Base-by-base conservation (phyloP, 2,888 invertebrate species). In the Lysandra bellargus region DNA sequence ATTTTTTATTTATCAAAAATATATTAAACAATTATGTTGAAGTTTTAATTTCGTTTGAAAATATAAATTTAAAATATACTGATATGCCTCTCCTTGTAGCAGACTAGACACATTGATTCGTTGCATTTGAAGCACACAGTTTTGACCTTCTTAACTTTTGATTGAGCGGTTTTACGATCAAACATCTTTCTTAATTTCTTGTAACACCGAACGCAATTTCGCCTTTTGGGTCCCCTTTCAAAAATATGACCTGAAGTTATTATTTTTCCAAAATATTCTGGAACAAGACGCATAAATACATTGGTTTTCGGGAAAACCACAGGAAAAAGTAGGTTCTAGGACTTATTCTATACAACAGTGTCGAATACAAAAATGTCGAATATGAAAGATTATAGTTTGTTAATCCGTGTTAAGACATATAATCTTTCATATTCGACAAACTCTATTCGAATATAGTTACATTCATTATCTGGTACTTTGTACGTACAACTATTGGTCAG, bases 301-400 rank as follows among this genome's bases (percentile, higher is more conserved):
- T 33, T 17, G 61, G 33, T 5, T 69, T 69, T 78, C n/a, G 2
- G 0, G 86, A 37, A 12, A 49, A 49, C 4, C 2, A 30, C n/a
- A 23, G 4, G 9, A n/a, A 23, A 49, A 12, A 12, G 12, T 30
- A 9, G 0, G 6, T 23, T 61, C 61, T 23, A 61, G 61, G 0
- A 23, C 23, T 23, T 23, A 23, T 23, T 23, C 23, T 23, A 23
- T 23, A 23, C 23, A 23, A 23, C 23, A 23, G 23, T 23, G 23
- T 23, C 23, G 23, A 23, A 23, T 23, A 23, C 23, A 23, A 23
- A 23, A 23, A 23, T 23, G 23, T 23, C 23, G 23, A 23, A 23
- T 23, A 23, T 23, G 23, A 23, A 23, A 0, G 23, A 23, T 23
- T 23, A 23, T 23, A 23, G 23, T 23, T 23, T 23, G 23, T 23